Base-by-base conservation (phyloP, 2,888 invertebrate genomes). In the Phorcus lineatus region DNA sequence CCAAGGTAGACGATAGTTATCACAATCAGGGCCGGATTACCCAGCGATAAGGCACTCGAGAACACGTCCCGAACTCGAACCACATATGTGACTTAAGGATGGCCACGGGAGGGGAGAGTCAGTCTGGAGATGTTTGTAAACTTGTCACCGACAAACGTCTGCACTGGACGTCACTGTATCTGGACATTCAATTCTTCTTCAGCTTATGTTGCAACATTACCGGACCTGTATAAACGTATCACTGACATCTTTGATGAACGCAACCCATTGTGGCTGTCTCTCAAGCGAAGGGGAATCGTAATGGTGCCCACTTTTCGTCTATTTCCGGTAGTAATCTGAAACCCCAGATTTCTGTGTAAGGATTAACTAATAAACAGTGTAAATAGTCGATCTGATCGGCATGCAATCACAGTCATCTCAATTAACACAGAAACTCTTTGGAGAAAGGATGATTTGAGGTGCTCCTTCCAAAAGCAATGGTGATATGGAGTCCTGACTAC, bases 361-460 rank as follows among this genome's bases (percentile, higher is more conserved):
- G 70, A 70, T 70, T 70, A 70, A 70, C 70, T 36, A 70, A 31
- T 70, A 40, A 70, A 36, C 36, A 36, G 31, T 19, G 70, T 36
- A 70, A 70, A 70, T 70, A 70, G 16, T 19, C 31, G 31, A 36
- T 6, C 13, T 19, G 70, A 70, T 70, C 70, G 70, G 70, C 36
- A 70, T 70, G 70, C 70, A 70, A 70, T 70, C 70, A 70, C 31
- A 70, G 70, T 17, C 70, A 40, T 36, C 70, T 70, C 36, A 70
- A 70, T 70, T 70, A 70, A 70, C 70, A 36, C 19, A 31, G 70
- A 70, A 70, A 70, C 40, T 40, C n/a, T 28, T 28, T 17, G n/a
- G n/a, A n/a, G n/a, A 22, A 19, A 13, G 1, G 57, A 19, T 57
- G 36, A n/a, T n/a, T n/a, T 7, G 36, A 36, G 36, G 36, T 7